Evolutionary conservation across 2,888 invertebrate species (phyloP), one percentile per base, ranked within the genome.

Genomic region (Hyalella azteca): DNA sequence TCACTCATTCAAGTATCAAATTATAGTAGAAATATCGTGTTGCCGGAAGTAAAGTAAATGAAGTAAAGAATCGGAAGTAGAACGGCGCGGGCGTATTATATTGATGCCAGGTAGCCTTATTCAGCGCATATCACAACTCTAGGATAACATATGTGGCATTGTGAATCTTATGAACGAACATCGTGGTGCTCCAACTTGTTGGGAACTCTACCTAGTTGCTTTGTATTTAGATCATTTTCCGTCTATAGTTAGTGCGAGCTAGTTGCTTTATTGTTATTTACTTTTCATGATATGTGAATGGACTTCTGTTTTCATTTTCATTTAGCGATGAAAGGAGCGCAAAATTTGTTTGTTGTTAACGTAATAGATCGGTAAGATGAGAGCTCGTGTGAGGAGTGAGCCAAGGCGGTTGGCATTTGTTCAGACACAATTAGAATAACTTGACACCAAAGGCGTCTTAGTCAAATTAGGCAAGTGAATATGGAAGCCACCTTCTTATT

Each of bases 391-490:
- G 29, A 36, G 36, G 36, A 19, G 29, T 66, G 36, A 36, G 36
- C 32, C 36, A n/a, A 45, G 15, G 19, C 36, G 32, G 66, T 66
- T 66, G 66, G 66, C 66, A 66, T 66, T 66, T 36, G 66, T 66
- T 66, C 66, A 36, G 19, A 36, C 66, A 66, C 29, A 36, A 66
- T 66, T 66, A 66, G 66, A 66, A 66, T 66, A 36, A 66, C 66
- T 66, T 66, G 66, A 66, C 66, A 66, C 66, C 66, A 66, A 66
- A 66, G 66, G 66, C 66, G 66, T 66, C 36, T 66, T 66, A 66
- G 66, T 66, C 66, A 66, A n/a, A 66, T 66, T 66, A 66, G 66
- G 66, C 36, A 19, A 66, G 66, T 36, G 36, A 36, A 36, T 36
- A 36, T 36, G 66, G 36, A 29, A 66, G 66, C 32, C 66, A 36